Conservation (phyloP, 2,888 invertebrate species). For the Galeruca laticollis region DNA sequence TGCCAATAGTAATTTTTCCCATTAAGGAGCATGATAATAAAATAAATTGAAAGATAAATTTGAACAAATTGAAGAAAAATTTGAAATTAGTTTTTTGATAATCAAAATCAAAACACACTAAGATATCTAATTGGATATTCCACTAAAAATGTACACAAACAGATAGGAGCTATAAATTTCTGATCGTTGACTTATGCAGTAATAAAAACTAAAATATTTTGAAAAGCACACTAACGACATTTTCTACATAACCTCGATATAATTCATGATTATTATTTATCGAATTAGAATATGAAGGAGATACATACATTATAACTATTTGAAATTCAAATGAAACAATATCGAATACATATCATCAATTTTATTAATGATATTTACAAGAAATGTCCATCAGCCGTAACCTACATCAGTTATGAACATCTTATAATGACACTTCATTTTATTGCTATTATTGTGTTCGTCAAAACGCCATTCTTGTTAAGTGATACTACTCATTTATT, state of each 20-base stretch:
- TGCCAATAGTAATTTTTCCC: too few relatives aligned
- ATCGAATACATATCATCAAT: slow-evolving; percentile 2
- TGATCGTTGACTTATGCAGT: too few relatives aligned
- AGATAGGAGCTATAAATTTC: too few relatives aligned
- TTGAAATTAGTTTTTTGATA: too few relatives aligned
- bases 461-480: slow-evolving; percentile 24
- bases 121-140: too few relatives aligned
- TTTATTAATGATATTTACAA: slow-evolving; percentile 2
- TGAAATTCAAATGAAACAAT: slow-evolving; percentile 10
- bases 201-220: too few relatives aligned
- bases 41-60: too few relatives aligned
- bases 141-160: too few relatives aligned
- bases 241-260: neutral
- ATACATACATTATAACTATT: neutral
- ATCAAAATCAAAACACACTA: too few relatives aligned
- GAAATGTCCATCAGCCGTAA: slow-evolving; percentile 6
- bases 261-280: neutral
- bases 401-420: slow-evolving; percentile 15
- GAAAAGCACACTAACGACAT: neutral
- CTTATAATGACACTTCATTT: slow-evolving; percentile 20
- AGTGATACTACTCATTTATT: slow-evolving; percentile 23
- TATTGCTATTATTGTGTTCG: slow-evolving; percentile 27
- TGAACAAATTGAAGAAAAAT: too few relatives aligned
- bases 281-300: slow-evolving; percentile 3
- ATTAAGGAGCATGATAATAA: too few relatives aligned